Percentiles rank a stretch among this genome's conserved stretches.
These are phyloP conservation scores for Oncorhynchus gorbuscha DNA, from an alignment of 2,113 vertebrate genomes.

Conservation along the genomic window DNA sequence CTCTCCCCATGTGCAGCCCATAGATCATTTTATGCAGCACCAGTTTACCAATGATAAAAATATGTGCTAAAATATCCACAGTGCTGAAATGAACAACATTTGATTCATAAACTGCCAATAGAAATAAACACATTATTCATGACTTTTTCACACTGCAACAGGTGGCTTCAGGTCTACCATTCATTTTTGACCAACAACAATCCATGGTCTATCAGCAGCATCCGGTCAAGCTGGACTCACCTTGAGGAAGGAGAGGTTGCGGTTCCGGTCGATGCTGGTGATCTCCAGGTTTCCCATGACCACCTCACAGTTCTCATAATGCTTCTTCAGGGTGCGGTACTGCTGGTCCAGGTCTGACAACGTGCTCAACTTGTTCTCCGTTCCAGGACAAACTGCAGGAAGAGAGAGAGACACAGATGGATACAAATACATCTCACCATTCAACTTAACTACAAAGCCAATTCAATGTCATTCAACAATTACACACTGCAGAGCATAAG, in stretches of 20 bases:
- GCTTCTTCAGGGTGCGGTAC: slow-evolving; percentile 91
- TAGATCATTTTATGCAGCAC: no score
- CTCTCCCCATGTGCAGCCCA: no score
- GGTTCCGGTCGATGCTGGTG: slow-evolving; percentile 93
- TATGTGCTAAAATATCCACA: not conserved
- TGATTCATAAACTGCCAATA: no score
- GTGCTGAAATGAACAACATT: no score
- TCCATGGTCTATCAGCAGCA: not conserved
- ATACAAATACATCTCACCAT: no score
- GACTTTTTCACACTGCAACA: not conserved
- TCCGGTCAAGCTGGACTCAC: slow-evolving; percentile 60
- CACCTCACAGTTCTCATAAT: slow-evolving; percentile 96
- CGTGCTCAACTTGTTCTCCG: slow-evolving; percentile 96
- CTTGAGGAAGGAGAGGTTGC: slow-evolving; percentile 94
- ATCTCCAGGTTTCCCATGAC: slow-evolving; percentile 99
- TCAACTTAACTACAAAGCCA: no score
- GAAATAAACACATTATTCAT: no score
- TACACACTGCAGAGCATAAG: no score
- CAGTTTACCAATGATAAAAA: no score
- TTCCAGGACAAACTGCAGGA: slow-evolving; percentile 88
- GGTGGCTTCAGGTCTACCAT: not conserved
- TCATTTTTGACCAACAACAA: not conserved
- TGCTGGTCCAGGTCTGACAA: slow-evolving; percentile 97
- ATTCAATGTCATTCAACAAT: no score
- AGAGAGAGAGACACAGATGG: slow-evolving; percentile 27